Conservation (phyloP, 2,113 vertebrate genomes). For the Megaptera novaeangliae region DNA sequence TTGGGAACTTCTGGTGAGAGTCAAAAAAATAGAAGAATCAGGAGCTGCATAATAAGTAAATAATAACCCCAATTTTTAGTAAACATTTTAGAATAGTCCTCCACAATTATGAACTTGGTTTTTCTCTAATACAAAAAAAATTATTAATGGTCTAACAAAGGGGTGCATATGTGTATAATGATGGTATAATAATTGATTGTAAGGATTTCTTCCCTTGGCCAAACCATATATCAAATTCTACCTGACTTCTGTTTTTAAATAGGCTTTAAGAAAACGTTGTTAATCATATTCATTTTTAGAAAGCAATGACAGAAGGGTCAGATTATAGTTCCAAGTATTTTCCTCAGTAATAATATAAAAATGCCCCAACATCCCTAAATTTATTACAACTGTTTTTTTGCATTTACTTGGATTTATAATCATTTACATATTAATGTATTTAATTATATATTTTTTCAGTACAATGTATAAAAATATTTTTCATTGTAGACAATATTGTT, state of each 20-base stretch:
- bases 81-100: neutral
- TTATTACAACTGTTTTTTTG: neutral
- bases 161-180: neutral
- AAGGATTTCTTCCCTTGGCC: neutral
- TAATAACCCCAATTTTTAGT: neutral
- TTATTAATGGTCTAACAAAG: neutral
- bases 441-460: neutral
- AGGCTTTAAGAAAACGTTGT: neutral
- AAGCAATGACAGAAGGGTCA: neutral
- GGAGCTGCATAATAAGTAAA: neutral
- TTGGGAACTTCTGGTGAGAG: neutral
- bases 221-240: neutral
- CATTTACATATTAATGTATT: neutral
- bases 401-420: neutral
- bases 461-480: neutral
- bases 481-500: neutral
- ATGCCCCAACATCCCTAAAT: neutral
- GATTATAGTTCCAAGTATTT: neutral
- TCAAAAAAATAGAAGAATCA: neutral
- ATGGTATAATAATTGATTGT: neutral
- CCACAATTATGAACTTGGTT: neutral
- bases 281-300: neutral
- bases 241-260: neutral
- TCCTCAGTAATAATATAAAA: neutral
- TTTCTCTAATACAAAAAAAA: neutral